Evolutionary conservation across 2,113 vertebrate genomes (phyloP).

Genomic region (Varanus salvator): DNA sequence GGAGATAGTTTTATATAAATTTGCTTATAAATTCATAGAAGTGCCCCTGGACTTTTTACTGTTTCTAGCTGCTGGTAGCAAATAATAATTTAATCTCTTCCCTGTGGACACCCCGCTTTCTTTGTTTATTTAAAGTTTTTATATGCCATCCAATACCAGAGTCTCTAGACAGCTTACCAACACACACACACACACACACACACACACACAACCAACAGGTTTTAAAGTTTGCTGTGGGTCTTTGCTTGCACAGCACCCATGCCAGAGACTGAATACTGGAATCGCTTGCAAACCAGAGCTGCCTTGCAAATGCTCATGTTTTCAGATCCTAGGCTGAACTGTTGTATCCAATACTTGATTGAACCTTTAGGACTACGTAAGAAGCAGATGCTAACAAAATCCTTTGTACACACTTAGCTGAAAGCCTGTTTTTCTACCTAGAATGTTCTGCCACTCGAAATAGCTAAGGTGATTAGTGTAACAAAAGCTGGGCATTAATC

Average conservation of each 20-base stretch:
- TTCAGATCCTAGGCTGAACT: neutral
- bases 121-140: too few relatives aligned
- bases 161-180: too few relatives aligned
- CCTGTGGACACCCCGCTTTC: constrained; percentile 63
- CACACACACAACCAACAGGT: too few relatives aligned
- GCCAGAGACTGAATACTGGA: constrained; percentile 47
- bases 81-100: constrained; percentile 58
- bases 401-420: neutral
- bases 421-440: neutral
- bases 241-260: constrained; percentile 62
- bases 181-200: too few relatives aligned
- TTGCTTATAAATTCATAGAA: constrained; percentile 28
- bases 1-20: neutral
- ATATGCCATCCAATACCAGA: too few relatives aligned
- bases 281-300: constrained; percentile 47
- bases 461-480: neutral
- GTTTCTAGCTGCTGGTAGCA: constrained; percentile 60
- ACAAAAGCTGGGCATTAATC: neutral
- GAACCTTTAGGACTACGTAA: neutral
- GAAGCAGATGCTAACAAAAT: neutral
- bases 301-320: constrained; percentile 18
- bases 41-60: constrained; percentile 28
- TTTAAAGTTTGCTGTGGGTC: constrained; percentile 50
- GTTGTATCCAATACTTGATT: neutral
- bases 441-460: neutral